Percentiles rank a stretch among this genome's conserved stretches.
Evolutionary conservation across 2,888 invertebrate genomes (phyloP).

Genomic region (Hypselothyrea guttata): DNA sequence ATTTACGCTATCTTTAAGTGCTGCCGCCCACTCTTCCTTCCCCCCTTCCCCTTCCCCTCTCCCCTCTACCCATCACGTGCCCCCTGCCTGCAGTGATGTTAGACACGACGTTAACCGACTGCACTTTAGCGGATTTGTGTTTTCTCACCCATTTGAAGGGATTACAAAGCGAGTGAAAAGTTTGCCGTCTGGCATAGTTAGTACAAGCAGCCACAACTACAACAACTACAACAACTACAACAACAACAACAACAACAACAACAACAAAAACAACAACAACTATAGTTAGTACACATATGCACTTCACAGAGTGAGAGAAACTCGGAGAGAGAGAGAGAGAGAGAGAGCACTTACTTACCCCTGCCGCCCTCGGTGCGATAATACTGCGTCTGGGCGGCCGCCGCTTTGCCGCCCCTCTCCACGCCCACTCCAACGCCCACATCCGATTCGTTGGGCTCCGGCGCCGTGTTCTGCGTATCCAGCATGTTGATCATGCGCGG

Average conservation of each 20-base stretch:
- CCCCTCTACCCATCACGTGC: slow-evolving; percentile 19
- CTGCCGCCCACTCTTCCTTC: slow-evolving; percentile 36
- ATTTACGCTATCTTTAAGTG: slow-evolving; percentile 68
- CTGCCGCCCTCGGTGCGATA: slow-evolving; percentile 85
- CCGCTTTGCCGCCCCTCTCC: slow-evolving; percentile 31
- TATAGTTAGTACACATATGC: slow-evolving; percentile 16
- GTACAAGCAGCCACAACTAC: slow-evolving; percentile 31
- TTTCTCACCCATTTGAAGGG: slow-evolving; percentile 74
- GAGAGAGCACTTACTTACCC: slow-evolving; percentile 90
- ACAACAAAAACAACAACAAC: slow-evolving; percentile 5
- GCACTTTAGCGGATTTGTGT: slow-evolving; percentile 75
- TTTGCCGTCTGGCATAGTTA: slow-evolving; percentile 38
- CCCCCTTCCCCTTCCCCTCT: background rate
- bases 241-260: slow-evolving; percentile 10
- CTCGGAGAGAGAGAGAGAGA: slow-evolving; percentile 22
- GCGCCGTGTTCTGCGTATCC: slow-evolving; percentile 82
- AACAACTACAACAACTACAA: slow-evolving; percentile 10
- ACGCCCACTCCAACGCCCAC: slow-evolving; percentile 29
- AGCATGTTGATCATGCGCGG: slow-evolving; percentile 85
- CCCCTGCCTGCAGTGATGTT: slow-evolving; percentile 18
- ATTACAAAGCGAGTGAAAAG: slow-evolving; percentile 63
- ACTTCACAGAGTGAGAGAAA: slow-evolving; percentile 1
- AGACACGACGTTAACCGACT: slow-evolving; percentile 65
- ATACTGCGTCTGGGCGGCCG: slow-evolving; percentile 77
- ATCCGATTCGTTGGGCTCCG: slow-evolving; percentile 77